Evolutionary conservation across 2,113 vertebrate genomes (phyloP).

Genomic region (cattle (Bos taurus)): ARS-UCD2.0 NC_037344.1:9133501-9134000

Average conservation of each 20-base stretch:
- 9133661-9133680: neutral
- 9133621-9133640: neutral
- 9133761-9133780: neutral
- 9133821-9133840: neutral
- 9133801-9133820: neutral
- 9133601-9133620: neutral
- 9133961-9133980: neutral
- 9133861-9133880: neutral
- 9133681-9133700: neutral
- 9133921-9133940: neutral
- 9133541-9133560: neutral
- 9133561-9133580: neutral
- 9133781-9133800: neutral
- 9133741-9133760: neutral
- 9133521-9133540: neutral
- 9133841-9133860: neutral
- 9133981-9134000: neutral
- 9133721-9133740: neutral
- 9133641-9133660: neutral
- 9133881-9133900: neutral
- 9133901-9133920: neutral
- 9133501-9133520: neutral
- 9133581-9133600: neutral
- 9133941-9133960: neutral
- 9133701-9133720: neutral